Base-by-base conservation (phyloP, 1,140 invertebrate species). In the Penaeus chinensis region DNA sequence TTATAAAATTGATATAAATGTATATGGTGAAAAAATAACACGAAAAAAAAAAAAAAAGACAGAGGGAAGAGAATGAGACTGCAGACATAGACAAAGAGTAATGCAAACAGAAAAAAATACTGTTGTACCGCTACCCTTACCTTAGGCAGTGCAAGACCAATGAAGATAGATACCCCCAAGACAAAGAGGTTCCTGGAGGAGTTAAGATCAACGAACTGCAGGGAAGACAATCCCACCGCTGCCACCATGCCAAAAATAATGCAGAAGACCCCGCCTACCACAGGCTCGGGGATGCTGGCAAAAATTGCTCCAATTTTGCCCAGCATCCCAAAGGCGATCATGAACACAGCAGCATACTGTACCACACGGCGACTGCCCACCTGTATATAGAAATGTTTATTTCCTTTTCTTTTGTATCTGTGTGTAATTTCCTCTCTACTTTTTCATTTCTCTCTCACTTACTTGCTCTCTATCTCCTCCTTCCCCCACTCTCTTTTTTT, bases 171-270 rank as follows among this genome's bases (percentile, higher is more conserved):
- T 7, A 87, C 81, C 1, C 85, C 85, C 11, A 87, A 27, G 62
- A 87, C 32, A 24, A 87, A 82, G 32, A 76, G 42, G 32, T 87
- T 87, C 54, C 85, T 87, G 65, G 10, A 32, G 22, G 85, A 87
- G 22, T 62, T 63, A 3, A 87, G 79, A 37, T 60, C 24, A 63
- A 87, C 63, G 60, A 76, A 69, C 54, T 82, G 79, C 18, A 87
- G 47, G 1, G 79, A 37, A n/a, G 85, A 78, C 32, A 83, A 61
- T 3, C 88, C 88, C 19, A 96, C 96, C 20, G 96, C 96, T 18
- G 94, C 94, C 83, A 97, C 96, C 95, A 97, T 96, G 60, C 96
- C 96, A 91, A 97, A 97, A 94, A 96, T 96, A 8, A 97, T 94
- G 90, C 96, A 96, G 92, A 97, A 96, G 80, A 96, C 94, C 10